Base-by-base conservation (phyloP, 2,888 invertebrate genomes). In the Eupithecia exiguata region DNA sequence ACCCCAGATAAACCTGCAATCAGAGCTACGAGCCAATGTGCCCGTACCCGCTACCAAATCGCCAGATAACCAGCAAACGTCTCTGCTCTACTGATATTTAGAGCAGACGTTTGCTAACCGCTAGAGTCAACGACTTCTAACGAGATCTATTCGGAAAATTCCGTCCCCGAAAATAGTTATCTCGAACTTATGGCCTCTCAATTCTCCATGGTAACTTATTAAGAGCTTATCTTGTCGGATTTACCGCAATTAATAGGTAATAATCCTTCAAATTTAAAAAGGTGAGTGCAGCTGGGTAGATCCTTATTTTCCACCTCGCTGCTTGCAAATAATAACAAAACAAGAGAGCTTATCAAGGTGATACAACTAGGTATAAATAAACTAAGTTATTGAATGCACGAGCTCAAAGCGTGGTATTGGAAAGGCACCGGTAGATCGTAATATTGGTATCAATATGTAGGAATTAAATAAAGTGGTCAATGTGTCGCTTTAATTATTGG, bases 401-500 rank as follows among this genome's bases (percentile, higher is more conserved):
- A 78, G 78, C 75, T 71, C 68, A 78, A 78, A 82, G 80, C 86
- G 85, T 87, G 87, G 80, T 79, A 83, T 85, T 85, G 85, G 87
- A 88, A 91, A 88, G 86, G 85, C 83, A 81, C 79, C 83, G 84
- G 84, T 85, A 84, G 85, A 83, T 87, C 83, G 85, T 83, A 78
- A 74, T 84, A 89, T 90, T 87, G 87, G 88, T 90, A 90, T 88
- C 88, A 89, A 89, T 87, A 85, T 86, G 82, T 83, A 88, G 87
- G 86, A 91, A 89, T 89, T 89, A 84, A 89, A 89, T 87, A 91
- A 92, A 93, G 91, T 92, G 88, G 89, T 86, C 91, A 92, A 91
- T 92, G 89, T 89, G 89, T 89, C 84, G 89, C 85, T 88, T 91
- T 91, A 92, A 91, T 93, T 91, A 92, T 91, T 91, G 88, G 86